phyloP scores from a whole-genome alignment of 2,113 vertebrate species.

The Malurus alboscapulatus region DNA sequence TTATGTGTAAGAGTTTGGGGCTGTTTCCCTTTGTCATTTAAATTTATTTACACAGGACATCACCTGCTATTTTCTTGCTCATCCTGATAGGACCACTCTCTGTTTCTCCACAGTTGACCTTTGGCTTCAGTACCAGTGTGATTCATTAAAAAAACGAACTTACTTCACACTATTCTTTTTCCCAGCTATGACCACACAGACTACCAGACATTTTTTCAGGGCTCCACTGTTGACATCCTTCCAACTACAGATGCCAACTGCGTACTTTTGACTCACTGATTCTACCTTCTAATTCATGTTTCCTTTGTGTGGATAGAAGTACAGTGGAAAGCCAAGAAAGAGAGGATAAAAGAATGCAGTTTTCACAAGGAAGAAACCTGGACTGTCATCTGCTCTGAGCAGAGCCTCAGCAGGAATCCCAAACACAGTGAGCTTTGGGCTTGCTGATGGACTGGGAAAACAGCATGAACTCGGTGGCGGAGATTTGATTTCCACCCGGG shows the following conservation, averaged over 20 bases:
- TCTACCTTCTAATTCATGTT: not conserved
- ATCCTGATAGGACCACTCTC: not conserved
- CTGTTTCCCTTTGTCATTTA: not conserved
- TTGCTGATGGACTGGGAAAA: not conserved
- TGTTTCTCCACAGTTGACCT: not conserved
- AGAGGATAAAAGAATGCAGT: not conserved
- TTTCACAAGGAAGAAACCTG: not conserved
- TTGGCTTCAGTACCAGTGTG: not conserved
- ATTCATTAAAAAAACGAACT: not conserved
- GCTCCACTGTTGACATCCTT: not conserved
- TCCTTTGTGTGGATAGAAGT: not conserved
- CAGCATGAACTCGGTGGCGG: not conserved
- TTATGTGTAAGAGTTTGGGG: not conserved
- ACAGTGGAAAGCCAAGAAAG: not conserved
- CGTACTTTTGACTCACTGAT: not conserved
- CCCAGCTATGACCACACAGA: not conserved
- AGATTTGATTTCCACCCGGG: not conserved
- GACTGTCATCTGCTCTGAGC: not conserved
- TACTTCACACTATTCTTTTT: not conserved
- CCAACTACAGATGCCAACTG: not conserved
- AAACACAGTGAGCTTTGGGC: not conserved
- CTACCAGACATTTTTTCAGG: not conserved
- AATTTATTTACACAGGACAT: not conserved
- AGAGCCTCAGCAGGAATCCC: not conserved
- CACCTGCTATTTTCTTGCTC: not conserved